Evolutionary conservation across 2,888 invertebrate species (phyloP).

Genomic region (Drosophila sordidula): DNA sequence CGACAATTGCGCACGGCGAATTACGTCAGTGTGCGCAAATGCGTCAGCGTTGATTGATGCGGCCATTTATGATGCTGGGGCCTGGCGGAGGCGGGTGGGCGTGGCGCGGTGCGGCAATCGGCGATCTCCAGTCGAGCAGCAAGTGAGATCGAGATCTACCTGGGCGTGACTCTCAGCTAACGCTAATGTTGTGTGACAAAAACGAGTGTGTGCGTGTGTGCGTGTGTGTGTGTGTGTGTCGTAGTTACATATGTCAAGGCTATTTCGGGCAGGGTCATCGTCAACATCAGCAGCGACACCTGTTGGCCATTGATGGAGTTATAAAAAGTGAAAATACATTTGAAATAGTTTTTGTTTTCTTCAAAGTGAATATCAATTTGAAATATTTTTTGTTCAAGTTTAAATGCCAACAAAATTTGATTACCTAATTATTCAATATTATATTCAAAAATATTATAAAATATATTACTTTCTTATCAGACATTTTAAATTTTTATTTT

Average conservation of each 20-base stretch:
- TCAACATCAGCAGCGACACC: conserved; percentile 32
- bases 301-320: conserved; percentile 13
- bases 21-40: conserved; percentile 68
- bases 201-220: conserved; percentile 3
- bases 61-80: conserved; percentile 3
- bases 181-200: conserved; percentile 47
- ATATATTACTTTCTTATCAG: no score
- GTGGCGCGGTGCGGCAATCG: conserved; percentile 48
- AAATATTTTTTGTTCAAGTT: no score
- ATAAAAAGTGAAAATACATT: neutral
- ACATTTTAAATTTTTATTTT: no score
- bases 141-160: conserved; percentile 42
- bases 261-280: conserved; percentile 15
- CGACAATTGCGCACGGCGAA: conserved; percentile 65
- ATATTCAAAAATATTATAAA: no score
- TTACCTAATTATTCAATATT: no score
- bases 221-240: neutral
- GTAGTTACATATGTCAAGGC: conserved; percentile 57
- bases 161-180: conserved; percentile 72
- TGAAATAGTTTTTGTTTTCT: no score
- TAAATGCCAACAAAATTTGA: no score
- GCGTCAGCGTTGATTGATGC: conserved; percentile 64
- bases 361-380: no score
- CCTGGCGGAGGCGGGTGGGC: neutral
- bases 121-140: conserved; percentile 46